Conservation (phyloP, 1,140 invertebrate species). For the Chelonus insularis region DNA sequence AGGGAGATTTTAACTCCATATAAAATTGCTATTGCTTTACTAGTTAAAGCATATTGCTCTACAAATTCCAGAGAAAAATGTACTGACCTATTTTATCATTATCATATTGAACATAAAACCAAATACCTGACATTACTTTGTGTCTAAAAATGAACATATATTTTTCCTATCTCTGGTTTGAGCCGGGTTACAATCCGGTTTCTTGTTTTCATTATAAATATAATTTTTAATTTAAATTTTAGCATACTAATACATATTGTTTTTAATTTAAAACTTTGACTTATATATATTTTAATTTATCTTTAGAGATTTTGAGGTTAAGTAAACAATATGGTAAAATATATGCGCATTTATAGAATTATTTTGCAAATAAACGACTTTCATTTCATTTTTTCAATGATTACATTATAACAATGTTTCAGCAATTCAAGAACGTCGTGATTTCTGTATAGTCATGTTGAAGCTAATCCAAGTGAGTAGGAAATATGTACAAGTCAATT, state of each 20-base stretch:
- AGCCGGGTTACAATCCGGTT: too few species aligned
- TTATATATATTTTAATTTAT: too few species aligned
- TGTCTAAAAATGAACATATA: too few species aligned
- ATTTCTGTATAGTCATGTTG: conserved; percentile 66
- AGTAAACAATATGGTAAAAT: too few species aligned
- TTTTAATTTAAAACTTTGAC: too few species aligned
- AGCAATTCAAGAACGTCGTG: conserved; percentile 53
- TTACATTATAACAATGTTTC: conserved; percentile 30
- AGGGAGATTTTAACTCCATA: conserved; percentile 63
- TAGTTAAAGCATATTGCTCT: conserved; percentile 62
- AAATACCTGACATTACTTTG: too few species aligned
- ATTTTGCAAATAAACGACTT: conserved; percentile 1
- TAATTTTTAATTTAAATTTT: too few species aligned
- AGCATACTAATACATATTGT: too few species aligned
- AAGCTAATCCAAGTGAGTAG: conserved; percentile 65
- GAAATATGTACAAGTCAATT: conserved; percentile 18
- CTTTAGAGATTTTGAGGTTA: too few species aligned
- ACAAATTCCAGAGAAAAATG: conserved; percentile 57
- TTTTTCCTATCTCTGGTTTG: too few species aligned
- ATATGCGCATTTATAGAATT: background rate
- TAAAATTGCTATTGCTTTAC: conserved; percentile 61
- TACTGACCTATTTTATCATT: background rate
- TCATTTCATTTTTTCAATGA: conserved; percentile 22
- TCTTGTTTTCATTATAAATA: too few species aligned
- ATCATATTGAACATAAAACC: too few species aligned